phyloP scores from a whole-genome alignment of 1,140 invertebrate species.

The Drosophila santomea region DNA sequence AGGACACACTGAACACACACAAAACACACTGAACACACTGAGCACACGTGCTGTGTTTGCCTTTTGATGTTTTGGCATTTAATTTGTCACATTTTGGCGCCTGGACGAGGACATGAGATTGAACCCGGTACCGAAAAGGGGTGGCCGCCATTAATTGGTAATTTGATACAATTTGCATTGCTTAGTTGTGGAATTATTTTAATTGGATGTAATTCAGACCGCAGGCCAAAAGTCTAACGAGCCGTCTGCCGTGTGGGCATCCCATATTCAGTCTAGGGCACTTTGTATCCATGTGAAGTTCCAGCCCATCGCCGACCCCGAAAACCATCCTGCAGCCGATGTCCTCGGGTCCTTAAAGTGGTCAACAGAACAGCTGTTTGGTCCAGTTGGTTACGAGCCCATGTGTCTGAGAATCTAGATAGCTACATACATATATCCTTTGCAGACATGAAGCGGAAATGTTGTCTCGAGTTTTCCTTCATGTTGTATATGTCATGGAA shows the following conservation, averaged over 20 bases:
- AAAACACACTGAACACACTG: not conserved
- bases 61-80: conserved; percentile 60
- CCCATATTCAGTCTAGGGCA: not conserved
- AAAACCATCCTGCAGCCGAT: no score
- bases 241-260: conserved; percentile 4
- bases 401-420: not conserved
- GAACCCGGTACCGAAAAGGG: not conserved
- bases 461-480: not conserved
- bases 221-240: conserved; percentile 28
- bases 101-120: conserved; percentile 5
- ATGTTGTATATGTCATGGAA: not conserved
- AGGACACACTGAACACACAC: not conserved
- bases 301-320: no score
- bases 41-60: conserved; percentile 10
- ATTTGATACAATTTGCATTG: conserved; percentile 59
- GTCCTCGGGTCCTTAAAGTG: not conserved
- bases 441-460: not conserved
- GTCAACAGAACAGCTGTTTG: not conserved
- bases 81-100: conserved; percentile 54
- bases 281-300: not conserved
- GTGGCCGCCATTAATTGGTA: conserved; percentile 45
- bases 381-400: no score
- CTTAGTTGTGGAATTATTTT: conserved; percentile 47
- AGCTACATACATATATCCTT: not conserved
- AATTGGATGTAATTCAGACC: conserved; percentile 48